A percentile compares a stretch with the other conserved stretches of the same genome.
Evolutionary conservation across 2,888 invertebrate genomes (phyloP).

Genomic region (Stenoptilia bipunctidactyla): DNA sequence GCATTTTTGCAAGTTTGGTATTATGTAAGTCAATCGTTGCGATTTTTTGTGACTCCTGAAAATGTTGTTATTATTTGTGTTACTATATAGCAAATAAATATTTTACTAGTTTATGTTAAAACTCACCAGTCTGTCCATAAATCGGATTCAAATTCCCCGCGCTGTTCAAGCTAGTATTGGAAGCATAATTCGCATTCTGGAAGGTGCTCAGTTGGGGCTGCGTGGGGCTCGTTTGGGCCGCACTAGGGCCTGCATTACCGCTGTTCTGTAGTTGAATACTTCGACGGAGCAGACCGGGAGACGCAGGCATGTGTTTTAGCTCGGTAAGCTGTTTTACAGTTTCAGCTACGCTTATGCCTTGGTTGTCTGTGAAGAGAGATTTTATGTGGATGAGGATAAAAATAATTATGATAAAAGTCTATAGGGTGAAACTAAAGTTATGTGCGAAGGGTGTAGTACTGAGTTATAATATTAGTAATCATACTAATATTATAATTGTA

Average conservation of each 20-base stretch:
- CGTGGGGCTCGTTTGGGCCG: slow-evolving; percentile 25
- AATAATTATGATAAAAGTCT: not conserved
- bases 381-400: no score
- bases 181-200: slow-evolving; percentile 52
- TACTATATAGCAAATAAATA: no score
- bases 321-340: slow-evolving; percentile 89
- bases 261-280: slow-evolving; percentile 40
- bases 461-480: no score
- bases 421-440: no score
- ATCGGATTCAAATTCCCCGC: slow-evolving; percentile 59
- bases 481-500: no score
- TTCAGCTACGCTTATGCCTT: slow-evolving; percentile 80
- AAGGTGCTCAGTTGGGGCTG: slow-evolving; percentile 39
- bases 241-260: slow-evolving; percentile 21
- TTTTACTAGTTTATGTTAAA: no score
- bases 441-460: no score
- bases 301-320: slow-evolving; percentile 87
- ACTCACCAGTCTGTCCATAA: slow-evolving; percentile 50
- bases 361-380: slow-evolving; percentile 27
- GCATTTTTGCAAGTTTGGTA: no score
- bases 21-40: no score
- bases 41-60: no score
- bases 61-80: no score
- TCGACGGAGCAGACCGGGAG: slow-evolving; percentile 80
- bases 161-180: slow-evolving; percentile 42